A percentile compares a stretch with the other conserved stretches of the same genome.
These are phyloP conservation scores for Stenotaenia linearis DNA, from an alignment of 2,888 invertebrate genomes.

Conservation along the genomic window DNA sequence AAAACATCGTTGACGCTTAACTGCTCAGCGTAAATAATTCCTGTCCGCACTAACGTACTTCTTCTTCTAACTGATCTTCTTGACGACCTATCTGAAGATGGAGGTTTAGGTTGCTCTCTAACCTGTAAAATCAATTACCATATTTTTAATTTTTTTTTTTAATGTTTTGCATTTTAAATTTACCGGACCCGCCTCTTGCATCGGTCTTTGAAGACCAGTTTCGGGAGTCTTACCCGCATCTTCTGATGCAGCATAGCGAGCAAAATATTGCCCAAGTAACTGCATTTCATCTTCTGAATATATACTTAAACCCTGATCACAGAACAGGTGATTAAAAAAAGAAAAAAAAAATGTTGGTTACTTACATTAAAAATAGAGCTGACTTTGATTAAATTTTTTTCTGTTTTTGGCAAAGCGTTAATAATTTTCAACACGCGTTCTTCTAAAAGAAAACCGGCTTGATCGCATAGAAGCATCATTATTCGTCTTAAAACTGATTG, in stretches of 20 bases:
- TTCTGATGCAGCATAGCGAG: neutral
- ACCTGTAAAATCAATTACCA: neutral
- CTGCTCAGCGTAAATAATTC: neutral
- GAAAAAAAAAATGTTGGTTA: too few relatives aligned
- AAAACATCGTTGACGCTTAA: neutral
- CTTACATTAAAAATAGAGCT: neutral
- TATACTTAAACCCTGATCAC: neutral
- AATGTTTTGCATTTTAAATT: neutral
- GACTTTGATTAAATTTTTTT: neutral
- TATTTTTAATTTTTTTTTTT: neutral
- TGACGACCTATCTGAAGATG: too few relatives aligned
- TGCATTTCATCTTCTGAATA: neutral
- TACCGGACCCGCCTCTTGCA: neutral
- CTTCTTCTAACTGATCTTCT: neutral
- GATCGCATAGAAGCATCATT: neutral
- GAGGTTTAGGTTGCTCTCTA: neutral
- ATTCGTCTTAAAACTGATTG: neutral
- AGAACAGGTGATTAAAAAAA: neutral
- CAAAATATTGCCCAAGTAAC: neutral
- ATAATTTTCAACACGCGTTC: neutral
- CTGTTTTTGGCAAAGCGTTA: neutral
- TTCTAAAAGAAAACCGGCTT: neutral
- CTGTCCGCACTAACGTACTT: neutral
- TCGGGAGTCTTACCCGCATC: neutral
- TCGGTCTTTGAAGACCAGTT: neutral